Conservation (phyloP, 2,797 vertebrate species). For the Ceryle rudis region DNA sequence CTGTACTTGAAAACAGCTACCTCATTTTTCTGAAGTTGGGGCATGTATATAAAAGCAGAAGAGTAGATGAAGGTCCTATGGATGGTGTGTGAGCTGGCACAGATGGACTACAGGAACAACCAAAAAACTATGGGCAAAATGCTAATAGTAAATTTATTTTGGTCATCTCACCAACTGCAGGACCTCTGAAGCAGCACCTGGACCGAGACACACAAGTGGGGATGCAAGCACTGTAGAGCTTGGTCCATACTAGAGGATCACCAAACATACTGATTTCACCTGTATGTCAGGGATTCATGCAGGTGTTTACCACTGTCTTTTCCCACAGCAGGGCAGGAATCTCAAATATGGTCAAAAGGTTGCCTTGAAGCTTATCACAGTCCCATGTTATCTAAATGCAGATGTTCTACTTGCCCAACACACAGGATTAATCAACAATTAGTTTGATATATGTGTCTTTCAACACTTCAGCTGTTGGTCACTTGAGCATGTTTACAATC, state of each 20-base stretch:
- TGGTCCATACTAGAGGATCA: not conserved
- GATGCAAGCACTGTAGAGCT: not conserved
- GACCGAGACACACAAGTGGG: not conserved
- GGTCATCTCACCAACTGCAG: fast-evolving
- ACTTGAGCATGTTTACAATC: not conserved
- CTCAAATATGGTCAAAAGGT: not conserved
- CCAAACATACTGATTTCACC: fast-evolving
- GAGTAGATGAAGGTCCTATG: not conserved
- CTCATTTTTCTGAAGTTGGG: not conserved
- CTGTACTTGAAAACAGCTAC: not conserved
- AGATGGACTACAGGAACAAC: not conserved
- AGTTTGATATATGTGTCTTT: not conserved
- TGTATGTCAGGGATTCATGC: not conserved
- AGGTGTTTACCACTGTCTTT: not conserved
- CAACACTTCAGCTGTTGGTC: not conserved
- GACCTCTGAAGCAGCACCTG: not conserved
- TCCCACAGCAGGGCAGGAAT: not conserved
- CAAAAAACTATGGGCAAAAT: not conserved
- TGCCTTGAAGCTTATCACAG: not conserved
- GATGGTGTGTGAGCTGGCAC: not conserved
- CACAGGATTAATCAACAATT: not conserved
- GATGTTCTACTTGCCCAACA: not conserved
- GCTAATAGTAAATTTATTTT: not conserved
- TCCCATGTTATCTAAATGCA: not conserved
- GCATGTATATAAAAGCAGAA: not conserved